Base-by-base conservation (phyloP, 2,888 invertebrate species). In the Bunonema sp. region DNA sequence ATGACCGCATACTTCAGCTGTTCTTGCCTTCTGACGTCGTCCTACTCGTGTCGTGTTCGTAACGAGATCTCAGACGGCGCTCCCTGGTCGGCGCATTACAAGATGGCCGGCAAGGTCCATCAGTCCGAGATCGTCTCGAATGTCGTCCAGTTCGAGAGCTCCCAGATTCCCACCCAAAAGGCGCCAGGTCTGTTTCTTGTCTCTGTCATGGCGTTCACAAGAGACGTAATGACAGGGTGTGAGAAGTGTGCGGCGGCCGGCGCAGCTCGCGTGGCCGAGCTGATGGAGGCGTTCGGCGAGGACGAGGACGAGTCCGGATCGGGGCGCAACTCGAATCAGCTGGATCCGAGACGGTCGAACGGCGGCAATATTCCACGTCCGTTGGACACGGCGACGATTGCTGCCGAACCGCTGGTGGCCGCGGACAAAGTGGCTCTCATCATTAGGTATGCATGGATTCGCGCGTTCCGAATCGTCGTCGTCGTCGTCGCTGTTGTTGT, bases 401-500 rank as follows among this genome's bases (percentile, higher is more conserved):
- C 20, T 41, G 35, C 22, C 7, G 42, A 47, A 28, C 20, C 34
- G n/a, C 35, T 59, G 18, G 46, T 66, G 54, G 71, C 71, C 2
- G 59, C 69, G 4, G 72, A 72, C 53, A 72, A 72, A 52, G 70
- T 72, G 12, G 73, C 72, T 2, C 60, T 73, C 28, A 65, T 73
- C 22, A 71, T 73, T 39, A n/a, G n/a, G n/a, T n/a, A n/a, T n/a
- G n/a, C n/a, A n/a, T n/a, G n/a, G n/a, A n/a, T n/a, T n/a, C n/a
- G n/a, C n/a, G n/a, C n/a, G n/a, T n/a, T n/a, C n/a, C n/a, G n/a
- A n/a, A n/a, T n/a, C n/a, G n/a, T n/a, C n/a, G n/a, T n/a, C n/a
- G n/a, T n/a, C n/a, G n/a, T n/a, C n/a, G n/a, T n/a, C n/a, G n/a
- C n/a, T n/a, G n/a, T n/a, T n/a, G n/a, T n/a, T n/a, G n/a, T n/a